Conservation (phyloP, 2,797 vertebrate species). For the Rhodeus uyekii region DNA sequence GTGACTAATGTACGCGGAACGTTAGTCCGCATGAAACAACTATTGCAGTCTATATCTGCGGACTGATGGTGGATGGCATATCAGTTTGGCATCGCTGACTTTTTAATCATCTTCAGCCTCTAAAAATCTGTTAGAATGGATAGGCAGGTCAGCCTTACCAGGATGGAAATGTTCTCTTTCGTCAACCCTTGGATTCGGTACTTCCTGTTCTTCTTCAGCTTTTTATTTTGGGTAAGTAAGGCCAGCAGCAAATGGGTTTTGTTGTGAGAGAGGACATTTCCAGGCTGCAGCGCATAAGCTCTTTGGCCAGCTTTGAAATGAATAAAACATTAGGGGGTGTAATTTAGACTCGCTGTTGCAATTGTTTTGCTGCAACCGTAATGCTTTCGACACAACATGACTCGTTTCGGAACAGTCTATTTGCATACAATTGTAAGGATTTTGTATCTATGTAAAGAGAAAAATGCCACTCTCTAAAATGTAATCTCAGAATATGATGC, state of each 20-base stretch:
- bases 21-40: conserved; percentile 40
- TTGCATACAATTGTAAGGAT: conserved; percentile 41
- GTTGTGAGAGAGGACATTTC: background rate
- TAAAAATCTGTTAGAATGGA: conserved; percentile 65
- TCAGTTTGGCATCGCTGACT: conserved; percentile 19
- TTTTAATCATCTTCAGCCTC: background rate
- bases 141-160: conserved; percentile 68
- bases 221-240: conserved; percentile 81
- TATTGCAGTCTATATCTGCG: conserved; percentile 23
- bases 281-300: background rate
- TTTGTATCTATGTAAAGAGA: conserved; percentile 20
- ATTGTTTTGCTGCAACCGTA: conserved; percentile 54
- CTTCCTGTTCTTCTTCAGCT: conserved; percentile 83
- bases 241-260: conserved; percentile 13
- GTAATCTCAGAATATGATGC: background rate
- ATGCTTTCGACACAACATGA: conserved; percentile 52
- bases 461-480: conserved; percentile 23
- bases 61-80: conserved; percentile 44
- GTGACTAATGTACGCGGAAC: conserved; percentile 59
- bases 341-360: conserved; percentile 49
- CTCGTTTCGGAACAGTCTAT: conserved; percentile 36
- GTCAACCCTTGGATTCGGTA: conserved; percentile 81
- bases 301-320: conserved; percentile 41
- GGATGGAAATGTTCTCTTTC: conserved; percentile 75
- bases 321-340: conserved; percentile 63